Base-by-base conservation (phyloP, 1,140 invertebrate genomes). In the Hylaeus anthracinus region DNA sequence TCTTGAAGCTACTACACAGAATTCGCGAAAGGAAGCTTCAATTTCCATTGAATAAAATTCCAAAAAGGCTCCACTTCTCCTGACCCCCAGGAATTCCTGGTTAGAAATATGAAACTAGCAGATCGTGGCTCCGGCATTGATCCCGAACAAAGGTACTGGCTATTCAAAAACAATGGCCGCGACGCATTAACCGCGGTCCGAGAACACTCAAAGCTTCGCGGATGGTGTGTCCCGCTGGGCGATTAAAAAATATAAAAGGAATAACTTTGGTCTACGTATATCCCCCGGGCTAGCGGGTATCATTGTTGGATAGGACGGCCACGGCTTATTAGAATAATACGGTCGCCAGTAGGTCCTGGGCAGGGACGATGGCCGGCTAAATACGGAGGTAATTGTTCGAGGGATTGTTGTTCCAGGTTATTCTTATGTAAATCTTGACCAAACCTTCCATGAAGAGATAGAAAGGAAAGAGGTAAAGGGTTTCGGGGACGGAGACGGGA, bases 341-440 rank as follows among this genome's bases (percentile, higher is more conserved):
- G 83, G 76, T 78, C 84, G 82, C 26, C 83, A 64, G 84, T 75
- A 82, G 82, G 84, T 86, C 56, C 82, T 65, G 85, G 79, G 82
- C 82, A 85, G 84, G 81, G 83, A 79, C 83, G 78, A 81, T 87
- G 79, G 83, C 71, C 84, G 72, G 82, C 82, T 87, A 89, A 90
- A 90, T 90, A 86, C 88, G 85, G 87, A 84, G 89, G 90, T 91
- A 92, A 92, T 92, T 91, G 88, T 92, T 89, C 90, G 86, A 89
- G 87, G 88, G 90, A 92, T 92, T 90, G 90, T 92, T 92, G 90
- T 91, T 91, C 86, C 86, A 91, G 84, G 88, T 89, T 91, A 91
- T 92, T 92, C 91, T 92, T 91, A 92, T 92, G 92, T 92, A 91
- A 92, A 92, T 92, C 92, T 92, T 90, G 90, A 92, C 90, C 91